phyloP scores from a whole-genome alignment of 1,140 invertebrate species.

The Odontomachus brunneus region DNA sequence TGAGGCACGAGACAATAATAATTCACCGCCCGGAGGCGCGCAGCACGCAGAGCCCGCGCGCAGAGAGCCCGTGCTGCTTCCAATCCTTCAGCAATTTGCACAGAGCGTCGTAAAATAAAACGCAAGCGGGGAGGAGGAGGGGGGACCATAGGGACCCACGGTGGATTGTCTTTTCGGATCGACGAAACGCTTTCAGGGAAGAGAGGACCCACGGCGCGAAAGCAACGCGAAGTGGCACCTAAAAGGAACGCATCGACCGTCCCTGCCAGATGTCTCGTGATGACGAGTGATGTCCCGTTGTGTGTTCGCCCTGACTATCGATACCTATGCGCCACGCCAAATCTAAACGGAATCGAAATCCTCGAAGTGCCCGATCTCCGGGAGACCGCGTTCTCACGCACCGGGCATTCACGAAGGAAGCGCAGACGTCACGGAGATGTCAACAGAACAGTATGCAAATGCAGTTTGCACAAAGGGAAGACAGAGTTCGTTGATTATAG shows the following conservation, averaged over 20 bases:
- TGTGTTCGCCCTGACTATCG: not conserved
- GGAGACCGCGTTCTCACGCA: not conserved
- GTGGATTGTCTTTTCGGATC: slow-evolving; percentile 60
- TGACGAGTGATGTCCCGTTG: slow-evolving; percentile 30
- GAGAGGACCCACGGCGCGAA: slow-evolving; percentile 42
- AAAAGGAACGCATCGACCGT: slow-evolving; percentile 31
- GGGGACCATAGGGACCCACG: slow-evolving; percentile 44
- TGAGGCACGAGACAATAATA: slow-evolving; percentile 81
- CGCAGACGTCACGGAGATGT: too few relatives aligned
- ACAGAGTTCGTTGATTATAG: too few relatives aligned
- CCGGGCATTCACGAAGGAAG: not conserved
- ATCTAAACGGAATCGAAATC: not conserved
- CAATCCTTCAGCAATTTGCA: slow-evolving; percentile 78
- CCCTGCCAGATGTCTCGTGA: slow-evolving; percentile 46
- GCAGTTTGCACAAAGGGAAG: too few relatives aligned
- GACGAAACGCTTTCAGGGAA: slow-evolving; percentile 37
- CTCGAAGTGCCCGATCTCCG: not conserved
- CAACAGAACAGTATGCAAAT: too few relatives aligned
- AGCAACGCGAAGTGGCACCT: slow-evolving; percentile 16
- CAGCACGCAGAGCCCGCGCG: slow-evolving; percentile 63
- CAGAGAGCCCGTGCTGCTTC: slow-evolving; percentile 72
- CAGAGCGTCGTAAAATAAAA: slow-evolving; percentile 72
- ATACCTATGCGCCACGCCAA: slow-evolving; percentile 30
- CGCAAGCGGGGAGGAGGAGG: not conserved
- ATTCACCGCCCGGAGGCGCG: slow-evolving; percentile 68